Base-by-base conservation (phyloP, 2,888 invertebrate genomes). In the Sphecodes monilicornis region DNA sequence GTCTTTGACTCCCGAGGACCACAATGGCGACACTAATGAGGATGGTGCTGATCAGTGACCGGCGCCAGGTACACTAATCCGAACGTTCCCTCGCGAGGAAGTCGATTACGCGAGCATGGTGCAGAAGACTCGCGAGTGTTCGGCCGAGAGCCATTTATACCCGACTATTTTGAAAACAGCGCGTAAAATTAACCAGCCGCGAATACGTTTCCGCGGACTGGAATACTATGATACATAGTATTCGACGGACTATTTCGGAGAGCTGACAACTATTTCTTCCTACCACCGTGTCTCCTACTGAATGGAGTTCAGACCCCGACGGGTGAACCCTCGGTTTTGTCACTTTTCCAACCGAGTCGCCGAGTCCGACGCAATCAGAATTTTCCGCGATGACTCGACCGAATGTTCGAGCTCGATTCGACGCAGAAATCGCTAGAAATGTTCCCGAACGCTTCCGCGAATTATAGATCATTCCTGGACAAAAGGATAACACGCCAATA, bases 141-240 rank as follows among this genome's bases (percentile, higher is more conserved):
- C 39, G 41, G 46, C 43, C 57, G 72, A 64, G 43, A 43, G 72
- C 70, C 84, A 80, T 85, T 85, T 85, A 85, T 80, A 78, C 72
- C 72, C n/a, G 54, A 72, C 78, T 86, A 84, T 86, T 86, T 86
- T 54, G 68, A 86, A 80, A 72, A 73, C 72, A 43, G 68, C 74
- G 41, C 46, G 57, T 66, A 71, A 80, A 85, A 85, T 85, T 85
- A 85, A 84, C 84, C 32, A 39, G 50, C 29, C 66, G 73, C 18
- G 70, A 77, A 69, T 84, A 84, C 84, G 76, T 74, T 64, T 54
- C 10, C 50, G 72, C 76, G 54, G 57, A 66, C 43, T 73, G 80
- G 71, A 78, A 74, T 68, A 39, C 69, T 72, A 29, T 29, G 57
- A 57, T 57, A 57, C 71, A 71, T 72, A 74, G 66, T 71, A 57